phyloP scores from a whole-genome alignment of 2,888 invertebrate species.

The Hoplodrina blanda region DNA sequence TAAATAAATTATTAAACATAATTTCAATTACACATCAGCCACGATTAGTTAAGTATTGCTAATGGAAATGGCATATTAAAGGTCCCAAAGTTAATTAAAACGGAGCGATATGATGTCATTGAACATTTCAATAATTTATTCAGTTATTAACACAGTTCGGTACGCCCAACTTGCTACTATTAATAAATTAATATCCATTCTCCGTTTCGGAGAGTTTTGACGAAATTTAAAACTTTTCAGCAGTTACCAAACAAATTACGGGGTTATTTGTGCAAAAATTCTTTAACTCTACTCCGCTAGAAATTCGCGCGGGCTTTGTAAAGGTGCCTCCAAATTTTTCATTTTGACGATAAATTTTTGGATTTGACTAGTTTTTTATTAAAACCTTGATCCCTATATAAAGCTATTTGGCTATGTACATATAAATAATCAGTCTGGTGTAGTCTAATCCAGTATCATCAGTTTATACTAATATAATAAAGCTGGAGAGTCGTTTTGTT shows the following conservation, averaged over 20 bases:
- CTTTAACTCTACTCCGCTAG: conserved; percentile 12
- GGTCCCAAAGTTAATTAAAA: conserved; percentile 36
- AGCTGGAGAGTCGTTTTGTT: no score
- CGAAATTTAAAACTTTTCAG: conserved; percentile 53
- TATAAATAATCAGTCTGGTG: no score
- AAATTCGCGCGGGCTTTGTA: conserved; percentile 11
- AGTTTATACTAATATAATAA: no score
- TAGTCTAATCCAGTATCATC: no score
- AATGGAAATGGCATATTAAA: conserved; percentile 19
- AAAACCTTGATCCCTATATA: not conserved
- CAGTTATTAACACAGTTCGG: conserved; percentile 37
- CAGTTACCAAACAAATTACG: conserved; percentile 44
- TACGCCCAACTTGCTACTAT: conserved; percentile 33
- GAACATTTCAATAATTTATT: conserved; percentile 52
- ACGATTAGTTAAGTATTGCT: conserved; percentile 27
- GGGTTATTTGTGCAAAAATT: conserved; percentile 44
- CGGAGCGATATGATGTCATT: conserved; percentile 38
- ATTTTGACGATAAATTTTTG: conserved; percentile 7
- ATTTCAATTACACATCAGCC: conserved; percentile 18
- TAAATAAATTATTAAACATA: not conserved
- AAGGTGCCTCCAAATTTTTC: conserved; percentile 25
- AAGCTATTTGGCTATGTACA: no score
- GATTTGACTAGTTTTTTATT: conserved; percentile 14
- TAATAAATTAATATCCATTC: conserved; percentile 47
- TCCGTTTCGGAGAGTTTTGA: conserved; percentile 37